Evolutionary conservation across 2,888 invertebrate species (phyloP), one percentile per base, ranked within the genome.

Genomic region (Drosophila setosimentum): DNA sequence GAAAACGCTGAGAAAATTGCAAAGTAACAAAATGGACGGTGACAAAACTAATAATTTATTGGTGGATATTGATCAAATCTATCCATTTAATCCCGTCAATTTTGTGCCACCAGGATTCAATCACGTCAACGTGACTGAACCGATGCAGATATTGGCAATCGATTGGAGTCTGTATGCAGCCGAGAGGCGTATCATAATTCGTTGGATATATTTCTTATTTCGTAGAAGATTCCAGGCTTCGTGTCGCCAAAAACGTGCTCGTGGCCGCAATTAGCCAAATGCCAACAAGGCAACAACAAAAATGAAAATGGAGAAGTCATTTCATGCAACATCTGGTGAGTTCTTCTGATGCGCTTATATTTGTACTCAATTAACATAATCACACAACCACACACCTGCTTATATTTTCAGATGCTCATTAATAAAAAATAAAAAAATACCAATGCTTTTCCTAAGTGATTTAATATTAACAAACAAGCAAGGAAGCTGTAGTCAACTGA

Each of bases 191-290:
- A 3, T 3, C 18, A 2, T 18, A 3, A 8, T 37, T 8, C 3
- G 2, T 37, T 6, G 3, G 18, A 18, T 37, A 3, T 18, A 10
- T 18, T 1, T 6, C 16, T 0, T 35, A 18, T 6, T 6, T 16
- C 16, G 16, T 2, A 35, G 18, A 18, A 18, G 0, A 7, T 18
- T 6, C 10, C 4, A 0, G 0, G 5, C 10, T 11, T 5, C 40
- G 5, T 0, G 1, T 2, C 2, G n/a, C 40, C 2, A 40, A 18
- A n/a, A 4, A n/a, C n/a, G 40, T 4, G 2, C 0, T 10, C n/a
- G 8, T n/a, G n/a, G 10, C 37, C 37, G 10, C 40, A 7, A 7
- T 4, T 40, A 40, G n/a, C 4, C 5, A n/a, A 40, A 40, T 40
- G 40, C 40, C 4, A 40, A 10, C 40, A 40, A 2, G 4, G 2